Evolutionary conservation across 1,140 invertebrate genomes (phyloP), one percentile per base, ranked within the genome.

Genomic region (Euwallacea similis): DNA sequence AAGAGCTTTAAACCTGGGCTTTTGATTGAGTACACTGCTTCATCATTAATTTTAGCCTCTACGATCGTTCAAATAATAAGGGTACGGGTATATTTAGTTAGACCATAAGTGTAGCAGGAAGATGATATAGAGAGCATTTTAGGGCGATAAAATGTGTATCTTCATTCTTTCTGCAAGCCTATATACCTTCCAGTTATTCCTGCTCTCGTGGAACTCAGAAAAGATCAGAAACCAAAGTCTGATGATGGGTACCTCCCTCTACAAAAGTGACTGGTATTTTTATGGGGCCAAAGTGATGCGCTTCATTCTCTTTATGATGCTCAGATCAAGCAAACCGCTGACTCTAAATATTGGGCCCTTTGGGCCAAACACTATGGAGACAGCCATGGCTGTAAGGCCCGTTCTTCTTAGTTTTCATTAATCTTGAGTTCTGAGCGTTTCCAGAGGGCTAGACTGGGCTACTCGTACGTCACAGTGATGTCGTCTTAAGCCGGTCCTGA

Each of bases 261-360:
- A 62, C 15, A 16, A 62, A 9, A 62, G 60, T n/a, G n/a, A 62
- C n/a, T 62, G 60, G 60, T 62, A 41, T 9, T 3, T 15, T 13
- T 15, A 62, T 13, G 7, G 21, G 2, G 4, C 60, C 8, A 41
- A 62, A 33, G 21, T 41, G 9, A 13, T 2, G 16, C 8, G 16
- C 8, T 7, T 56, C 8, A 3, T 16, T 3, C 8, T 11, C 7
- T 15, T 56, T 2, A 15, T 56, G 8, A 56, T 21, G 10, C 16
- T 56, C 10, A n/a, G 54, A 56, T 15, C n/a, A 10, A 56, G 7
- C 8, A 56, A 56, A 56, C 2, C 15, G 8, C 15, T 56, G 8
- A 13, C 54, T 8, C 7, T 56, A 7, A 56, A 56, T 21, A 56
- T 56, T 56, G 54, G 54, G 8, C 54, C 54, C 8, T 56, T 56